Conservation (phyloP, 2,113 vertebrate genomes). For the Mola mola region DNA sequence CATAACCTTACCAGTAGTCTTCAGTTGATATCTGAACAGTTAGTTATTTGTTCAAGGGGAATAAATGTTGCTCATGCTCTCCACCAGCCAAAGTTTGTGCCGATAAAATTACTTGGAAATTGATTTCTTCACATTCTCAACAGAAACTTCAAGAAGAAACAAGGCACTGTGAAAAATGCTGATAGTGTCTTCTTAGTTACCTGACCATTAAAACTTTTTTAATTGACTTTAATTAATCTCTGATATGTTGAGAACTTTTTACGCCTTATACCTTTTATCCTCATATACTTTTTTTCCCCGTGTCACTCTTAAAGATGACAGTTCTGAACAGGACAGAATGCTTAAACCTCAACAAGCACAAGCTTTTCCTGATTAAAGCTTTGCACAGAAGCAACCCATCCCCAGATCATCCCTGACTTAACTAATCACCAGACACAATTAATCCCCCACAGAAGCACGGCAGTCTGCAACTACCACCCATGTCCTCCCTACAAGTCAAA, state of each 20-base stretch:
- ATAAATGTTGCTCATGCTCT: too few species aligned
- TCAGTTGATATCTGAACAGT: too few species aligned
- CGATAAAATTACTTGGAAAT: too few species aligned
- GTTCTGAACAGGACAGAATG: slow-evolving; percentile 4
- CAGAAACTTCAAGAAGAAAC: too few species aligned
- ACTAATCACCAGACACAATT: slow-evolving; percentile 55
- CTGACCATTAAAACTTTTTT: too few species aligned
- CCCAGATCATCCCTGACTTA: slow-evolving; percentile 38
- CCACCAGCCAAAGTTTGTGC: too few species aligned
- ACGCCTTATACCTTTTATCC: neutral
- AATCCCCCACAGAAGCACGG: slow-evolving; percentile 51
- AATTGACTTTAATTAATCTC: too few species aligned
- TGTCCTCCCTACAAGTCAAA: slow-evolving; percentile 37
- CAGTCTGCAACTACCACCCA: slow-evolving; percentile 33
- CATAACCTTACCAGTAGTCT: too few species aligned
- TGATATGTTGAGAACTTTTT: neutral
- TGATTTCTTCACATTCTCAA: too few species aligned
- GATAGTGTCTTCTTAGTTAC: too few species aligned
- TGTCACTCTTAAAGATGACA: neutral
- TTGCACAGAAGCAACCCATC: slow-evolving; percentile 18
- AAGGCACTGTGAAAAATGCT: too few species aligned
- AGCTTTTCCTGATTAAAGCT: slow-evolving; percentile 45
- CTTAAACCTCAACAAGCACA: slow-evolving; percentile 22
- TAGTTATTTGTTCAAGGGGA: too few species aligned
- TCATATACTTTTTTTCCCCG: neutral